A percentile compares a stretch with the other conserved stretches of the same genome.
Conservation (phyloP, 2,113 vertebrate genomes). For the Ranitomeya variabilis region DNA sequence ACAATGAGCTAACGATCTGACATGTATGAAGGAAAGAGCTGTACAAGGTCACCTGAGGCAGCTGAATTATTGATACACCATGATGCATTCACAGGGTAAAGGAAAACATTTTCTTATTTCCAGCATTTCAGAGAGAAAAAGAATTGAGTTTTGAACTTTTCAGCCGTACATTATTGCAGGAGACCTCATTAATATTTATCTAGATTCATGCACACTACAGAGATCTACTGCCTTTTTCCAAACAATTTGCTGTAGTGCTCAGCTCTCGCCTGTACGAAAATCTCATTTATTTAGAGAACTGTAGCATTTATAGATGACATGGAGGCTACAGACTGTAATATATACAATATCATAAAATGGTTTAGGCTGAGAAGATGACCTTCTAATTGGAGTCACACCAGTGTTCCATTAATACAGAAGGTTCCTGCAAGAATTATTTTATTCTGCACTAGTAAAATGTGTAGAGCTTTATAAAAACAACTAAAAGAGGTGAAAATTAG, state of each 20-base stretch:
- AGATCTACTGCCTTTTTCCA: constrained; percentile 30
- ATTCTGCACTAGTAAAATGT: constrained; percentile 27
- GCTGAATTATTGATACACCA: constrained; percentile 32
- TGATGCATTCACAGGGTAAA: neutral
- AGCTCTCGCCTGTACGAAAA: constrained; percentile 24
- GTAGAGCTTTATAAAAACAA: neutral
- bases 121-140: neutral
- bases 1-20: neutral
- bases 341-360: constrained; percentile 50
- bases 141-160: constrained; percentile 26
- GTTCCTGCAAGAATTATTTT: constrained; percentile 26
- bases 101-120: constrained; percentile 30
- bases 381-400: constrained; percentile 51
- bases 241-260: constrained; percentile 38
- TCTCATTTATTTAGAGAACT: constrained; percentile 47
- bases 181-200: constrained; percentile 33
- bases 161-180: constrained; percentile 35
- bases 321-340: constrained; percentile 39
- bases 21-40: constrained; percentile 10
- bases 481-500: constrained; percentile 18
- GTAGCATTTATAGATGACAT: constrained; percentile 51
- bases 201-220: constrained; percentile 26
- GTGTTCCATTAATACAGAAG: constrained; percentile 51
- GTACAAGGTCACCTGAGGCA: constrained; percentile 17
- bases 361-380: constrained; percentile 47